A percentile compares a stretch with the other conserved stretches of the same genome.
Conservation (phyloP, 2,797 vertebrate genomes). For the Trematomus bernacchii region DNA sequence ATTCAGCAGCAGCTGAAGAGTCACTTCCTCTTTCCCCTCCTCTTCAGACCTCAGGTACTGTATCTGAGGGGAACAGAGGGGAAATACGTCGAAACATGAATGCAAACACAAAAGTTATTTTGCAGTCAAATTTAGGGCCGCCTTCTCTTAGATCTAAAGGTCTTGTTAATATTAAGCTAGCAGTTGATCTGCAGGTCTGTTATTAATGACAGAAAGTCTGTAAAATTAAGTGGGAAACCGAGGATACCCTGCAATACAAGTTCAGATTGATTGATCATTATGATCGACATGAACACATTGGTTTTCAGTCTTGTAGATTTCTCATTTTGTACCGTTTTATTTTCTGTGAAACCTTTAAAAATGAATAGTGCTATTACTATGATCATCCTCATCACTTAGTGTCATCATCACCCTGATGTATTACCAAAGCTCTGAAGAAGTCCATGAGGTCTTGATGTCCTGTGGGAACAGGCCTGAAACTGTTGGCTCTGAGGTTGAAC, state of each 20-base stretch:
- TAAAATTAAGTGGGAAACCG: slow-evolving; percentile 20
- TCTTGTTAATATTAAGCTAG: slow-evolving; percentile 1
- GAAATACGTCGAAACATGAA: background rate
- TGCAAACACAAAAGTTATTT: background rate
- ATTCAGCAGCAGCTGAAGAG: slow-evolving; percentile 90
- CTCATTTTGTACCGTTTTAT: slow-evolving; percentile 1
- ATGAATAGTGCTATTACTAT: background rate
- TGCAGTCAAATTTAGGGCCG: background rate
- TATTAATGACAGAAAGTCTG: background rate
- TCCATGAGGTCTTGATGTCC: slow-evolving; percentile 86
- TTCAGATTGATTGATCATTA: slow-evolving; percentile 8
- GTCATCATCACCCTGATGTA: slow-evolving; percentile 1
- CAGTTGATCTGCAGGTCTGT: no score
- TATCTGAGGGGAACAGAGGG: slow-evolving; percentile 82
- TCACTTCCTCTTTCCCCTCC: slow-evolving; percentile 88
- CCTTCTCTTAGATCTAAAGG: slow-evolving; percentile 6
- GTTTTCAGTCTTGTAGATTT: slow-evolving; percentile 12
- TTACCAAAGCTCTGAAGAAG: slow-evolving; percentile 94
- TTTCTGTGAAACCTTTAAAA: slow-evolving; percentile 1
- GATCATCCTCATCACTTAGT: background rate
- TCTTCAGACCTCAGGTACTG: slow-evolving; percentile 88
- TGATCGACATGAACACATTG: background rate
- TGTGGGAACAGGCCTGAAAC: slow-evolving; percentile 78
- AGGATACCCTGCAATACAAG: background rate
- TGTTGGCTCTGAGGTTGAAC: slow-evolving; percentile 83